phyloP scores from a whole-genome alignment of 2,888 invertebrate species.

The Eristalinus sepulchralis region DNA sequence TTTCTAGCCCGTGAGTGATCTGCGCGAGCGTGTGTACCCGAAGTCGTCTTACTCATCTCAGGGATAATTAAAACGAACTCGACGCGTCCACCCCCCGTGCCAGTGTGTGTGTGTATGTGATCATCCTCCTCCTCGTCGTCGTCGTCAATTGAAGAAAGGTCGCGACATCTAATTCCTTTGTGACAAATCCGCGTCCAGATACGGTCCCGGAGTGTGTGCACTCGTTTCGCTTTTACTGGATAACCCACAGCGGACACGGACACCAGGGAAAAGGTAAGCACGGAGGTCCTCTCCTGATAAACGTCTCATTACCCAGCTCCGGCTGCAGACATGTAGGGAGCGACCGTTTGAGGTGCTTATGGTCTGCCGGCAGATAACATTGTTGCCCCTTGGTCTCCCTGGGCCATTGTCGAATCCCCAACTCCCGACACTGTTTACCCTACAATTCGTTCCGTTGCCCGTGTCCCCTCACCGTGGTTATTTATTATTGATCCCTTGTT shows the following conservation, averaged over 20 bases:
- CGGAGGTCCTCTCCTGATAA: constrained; percentile 21
- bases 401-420: constrained; percentile 44
- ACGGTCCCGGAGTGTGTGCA: constrained; percentile 10
- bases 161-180: constrained; percentile 16
- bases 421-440: background rate
- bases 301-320: constrained; percentile 13
- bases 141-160: constrained; percentile 42
- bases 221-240: constrained; percentile 16
- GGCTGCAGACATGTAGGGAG: background rate
- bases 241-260: constrained; percentile 22
- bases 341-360: constrained; percentile 37
- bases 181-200: constrained; percentile 19
- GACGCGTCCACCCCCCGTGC: constrained; percentile 36
- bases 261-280: constrained; percentile 45
- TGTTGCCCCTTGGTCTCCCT: constrained; percentile 24
- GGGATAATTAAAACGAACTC: constrained; percentile 64
- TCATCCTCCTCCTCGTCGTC: too few relatives aligned
- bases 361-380: constrained; percentile 51
- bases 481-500: constrained; percentile 45
- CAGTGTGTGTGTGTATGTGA: constrained; percentile 7
- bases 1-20: background rate
- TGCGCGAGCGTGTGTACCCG: background rate
- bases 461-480: constrained; percentile 9
- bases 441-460: background rate
- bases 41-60: constrained; percentile 43